phyloP scores from a whole-genome alignment of 1,140 invertebrate genomes.

The Panulirus ornatus region DNA sequence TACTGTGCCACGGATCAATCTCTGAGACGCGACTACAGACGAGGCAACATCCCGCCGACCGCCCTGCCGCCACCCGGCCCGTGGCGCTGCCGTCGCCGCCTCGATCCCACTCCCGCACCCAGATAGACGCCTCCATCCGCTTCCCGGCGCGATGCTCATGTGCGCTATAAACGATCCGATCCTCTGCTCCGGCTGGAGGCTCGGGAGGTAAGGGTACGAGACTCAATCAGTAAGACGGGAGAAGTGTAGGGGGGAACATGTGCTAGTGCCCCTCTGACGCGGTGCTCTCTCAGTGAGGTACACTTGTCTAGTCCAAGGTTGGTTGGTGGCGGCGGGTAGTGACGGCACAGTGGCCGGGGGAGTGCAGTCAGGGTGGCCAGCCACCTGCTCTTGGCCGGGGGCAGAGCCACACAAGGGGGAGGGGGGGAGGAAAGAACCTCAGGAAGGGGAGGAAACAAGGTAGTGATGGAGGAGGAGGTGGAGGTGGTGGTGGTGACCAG shows the following conservation, averaged over 20 bases:
- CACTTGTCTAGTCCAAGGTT: conserved; percentile 60
- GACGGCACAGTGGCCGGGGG: conserved; percentile 10
- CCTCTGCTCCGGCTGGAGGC: conserved; percentile 38
- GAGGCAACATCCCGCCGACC: conserved; percentile 22
- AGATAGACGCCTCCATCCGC: conserved; percentile 40
- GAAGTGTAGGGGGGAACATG: conserved; percentile 58
- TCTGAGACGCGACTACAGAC: conserved; percentile 68
- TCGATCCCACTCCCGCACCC: conserved; percentile 27
- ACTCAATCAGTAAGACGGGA: conserved; percentile 64
- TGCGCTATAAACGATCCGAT: conserved; percentile 28
- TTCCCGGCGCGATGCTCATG: conserved; percentile 40
- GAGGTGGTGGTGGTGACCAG: conserved; percentile 9
- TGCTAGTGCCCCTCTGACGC: conserved; percentile 51
- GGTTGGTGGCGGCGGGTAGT: conserved; percentile 44
- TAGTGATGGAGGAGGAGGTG: conserved; percentile 52
- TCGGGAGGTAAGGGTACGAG: conserved; percentile 54
- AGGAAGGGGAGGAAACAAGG: conserved; percentile 47
- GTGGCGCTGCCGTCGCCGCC: conserved; percentile 52
- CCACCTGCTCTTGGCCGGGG: conserved; percentile 7
- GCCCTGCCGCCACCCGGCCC: conserved; percentile 27
- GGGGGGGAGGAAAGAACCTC: too few species aligned
- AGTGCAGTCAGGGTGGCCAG: neutral
- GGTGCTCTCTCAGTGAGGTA: conserved; percentile 63
- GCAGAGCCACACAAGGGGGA: conserved; percentile 1
- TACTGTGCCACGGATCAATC: conserved; percentile 66